A percentile compares a stretch with the other conserved stretches of the same genome.
phyloP scores from a whole-genome alignment of 2,113 vertebrate genomes.

The Piprites chloris region DNA sequence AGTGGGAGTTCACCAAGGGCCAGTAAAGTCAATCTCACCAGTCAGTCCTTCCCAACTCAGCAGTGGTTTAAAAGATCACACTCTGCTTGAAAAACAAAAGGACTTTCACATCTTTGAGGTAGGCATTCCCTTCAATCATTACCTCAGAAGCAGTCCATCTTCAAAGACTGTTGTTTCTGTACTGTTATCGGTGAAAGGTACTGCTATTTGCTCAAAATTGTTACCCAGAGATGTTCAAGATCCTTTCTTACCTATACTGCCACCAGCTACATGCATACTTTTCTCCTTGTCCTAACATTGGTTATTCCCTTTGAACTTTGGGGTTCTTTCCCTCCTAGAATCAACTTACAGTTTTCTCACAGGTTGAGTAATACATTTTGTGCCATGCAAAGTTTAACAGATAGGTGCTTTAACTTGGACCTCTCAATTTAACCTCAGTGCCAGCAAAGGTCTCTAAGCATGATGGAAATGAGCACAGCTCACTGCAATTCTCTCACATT shows the following conservation, averaged over 20 bases:
- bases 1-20: constrained; percentile 13
- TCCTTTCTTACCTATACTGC: background rate
- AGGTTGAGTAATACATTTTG: background rate
- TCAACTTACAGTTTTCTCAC: background rate
- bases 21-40: background rate
- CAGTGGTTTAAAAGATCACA: background rate
- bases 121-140: background rate
- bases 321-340: background rate
- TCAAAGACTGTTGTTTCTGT: background rate
- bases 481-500: background rate
- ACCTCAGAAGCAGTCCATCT: background rate
- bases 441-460: background rate
- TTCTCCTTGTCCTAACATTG: background rate
- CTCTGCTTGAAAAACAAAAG: background rate
- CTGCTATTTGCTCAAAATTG: background rate
- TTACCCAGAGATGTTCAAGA: background rate
- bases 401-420: background rate
- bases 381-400: background rate
- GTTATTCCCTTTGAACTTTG: background rate
- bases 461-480: background rate
- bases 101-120: background rate
- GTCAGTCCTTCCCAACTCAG: background rate
- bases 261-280: background rate
- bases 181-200: background rate
- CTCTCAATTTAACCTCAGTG: background rate